Base-by-base conservation (phyloP, 2,797 vertebrate genomes). In the Dryobates pubescens region DNA sequence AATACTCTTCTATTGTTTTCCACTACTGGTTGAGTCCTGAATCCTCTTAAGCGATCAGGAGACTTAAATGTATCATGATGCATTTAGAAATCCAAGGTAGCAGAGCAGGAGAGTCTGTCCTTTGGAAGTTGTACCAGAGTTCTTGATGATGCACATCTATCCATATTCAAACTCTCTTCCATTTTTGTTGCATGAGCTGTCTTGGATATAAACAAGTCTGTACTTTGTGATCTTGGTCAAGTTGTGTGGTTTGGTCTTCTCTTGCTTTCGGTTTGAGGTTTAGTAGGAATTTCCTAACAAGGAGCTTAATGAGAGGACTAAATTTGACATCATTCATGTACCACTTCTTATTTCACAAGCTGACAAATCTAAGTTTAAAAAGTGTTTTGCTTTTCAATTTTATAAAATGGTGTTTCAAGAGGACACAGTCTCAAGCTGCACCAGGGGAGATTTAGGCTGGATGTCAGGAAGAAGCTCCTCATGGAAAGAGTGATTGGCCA, bases 171-270 rank as follows among this genome's bases (percentile, higher is more conserved):
- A 88, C 92, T 94, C 77, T 63, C 87, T 95, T 97, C 94, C 90
- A 95, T 96, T 78, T 97, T 94, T 96, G 89, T 97, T 94, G 93
- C 89, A 95, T 94, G 96, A 95, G 85, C 94, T 93, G 53, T 95
- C 90, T 95, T 96, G 96, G 96, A 94, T 95, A 94, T 68, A 86
- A 96, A 95, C 96, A 96, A 97, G 93, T 86, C 96, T 98, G 69
- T 97, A 89, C 88, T 97, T 96, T 97, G 92, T 97, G 86, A 96
- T 96, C 75, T 95, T 97, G 94, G 97, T 97, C 80, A 96, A 95
- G 96, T 97, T 95, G 95, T 97, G 96, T 97, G 97, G 97, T 97
- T 98, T 94, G 47, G 90, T 97, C 80, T 96, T 96, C 86, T 93
- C 78, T 83, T 92, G 92, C 76, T 96, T 97, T 97, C 96, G 94